Percentiles rank a stretch among this genome's conserved stretches.
These are phyloP conservation scores for Paradisaea rubra DNA, from an alignment of 2,113 vertebrate species.

Conservation along the genomic window DNA sequence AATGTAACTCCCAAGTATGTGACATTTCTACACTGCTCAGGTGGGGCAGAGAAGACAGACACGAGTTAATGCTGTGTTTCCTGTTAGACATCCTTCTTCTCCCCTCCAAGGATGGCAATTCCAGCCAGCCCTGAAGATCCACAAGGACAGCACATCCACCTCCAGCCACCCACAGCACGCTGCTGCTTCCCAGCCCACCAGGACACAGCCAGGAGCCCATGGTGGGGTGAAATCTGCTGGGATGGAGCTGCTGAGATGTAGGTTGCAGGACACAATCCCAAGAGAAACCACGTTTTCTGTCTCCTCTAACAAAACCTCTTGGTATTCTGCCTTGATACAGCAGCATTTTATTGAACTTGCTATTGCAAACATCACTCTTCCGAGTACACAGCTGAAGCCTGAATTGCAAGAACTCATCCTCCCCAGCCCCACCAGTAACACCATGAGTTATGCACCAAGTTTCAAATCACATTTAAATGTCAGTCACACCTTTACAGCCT, in stretches of 20 bases:
- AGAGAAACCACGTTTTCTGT: background rate
- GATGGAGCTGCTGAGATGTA: background rate
- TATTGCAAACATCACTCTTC: background rate
- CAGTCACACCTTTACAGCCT: background rate
- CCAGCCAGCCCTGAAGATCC: background rate
- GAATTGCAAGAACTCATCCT: background rate
- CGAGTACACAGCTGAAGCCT: rapidly evolving
- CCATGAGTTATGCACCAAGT: rapidly evolving
- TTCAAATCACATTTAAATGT: background rate
- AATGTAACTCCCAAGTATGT: background rate
- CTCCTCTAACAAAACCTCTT: background rate
- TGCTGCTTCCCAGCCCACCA: background rate
- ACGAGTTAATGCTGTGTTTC: rapidly evolving
- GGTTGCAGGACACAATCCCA: background rate
- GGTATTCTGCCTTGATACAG: background rate
- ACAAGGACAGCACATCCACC: background rate
- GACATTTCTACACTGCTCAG: background rate
- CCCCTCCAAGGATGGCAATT: rapidly evolving
- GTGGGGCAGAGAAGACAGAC: background rate
- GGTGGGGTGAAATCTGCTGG: rapidly evolving
- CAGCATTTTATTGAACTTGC: background rate
- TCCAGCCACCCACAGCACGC: rapidly evolving
- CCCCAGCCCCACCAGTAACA: background rate
- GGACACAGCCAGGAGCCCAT: rapidly evolving
- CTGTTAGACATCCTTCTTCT: background rate